phyloP scores from a whole-genome alignment of 1,140 invertebrate genomes.

The Nasonia giraulti region DNA sequence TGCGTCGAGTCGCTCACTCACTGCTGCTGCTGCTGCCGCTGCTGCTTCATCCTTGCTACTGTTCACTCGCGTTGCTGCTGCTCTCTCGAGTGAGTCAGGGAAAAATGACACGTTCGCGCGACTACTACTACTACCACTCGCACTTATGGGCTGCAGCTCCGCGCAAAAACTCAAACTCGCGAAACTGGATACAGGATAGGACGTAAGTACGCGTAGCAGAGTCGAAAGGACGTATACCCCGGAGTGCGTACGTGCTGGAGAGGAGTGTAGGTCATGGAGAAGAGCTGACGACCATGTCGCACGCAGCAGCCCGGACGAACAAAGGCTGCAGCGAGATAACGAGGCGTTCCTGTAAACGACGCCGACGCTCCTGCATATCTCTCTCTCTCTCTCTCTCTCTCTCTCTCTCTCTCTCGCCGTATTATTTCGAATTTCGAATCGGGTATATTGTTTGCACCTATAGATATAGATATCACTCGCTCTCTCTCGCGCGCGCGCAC shows the following conservation, averaged over 20 bases:
- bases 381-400: neutral
- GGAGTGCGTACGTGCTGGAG: neutral
- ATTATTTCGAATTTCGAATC: neutral
- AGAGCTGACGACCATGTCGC: neutral
- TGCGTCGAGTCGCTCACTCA: neutral
- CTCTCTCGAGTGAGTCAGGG: slow-evolving; percentile 21
- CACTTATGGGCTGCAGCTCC: neutral
- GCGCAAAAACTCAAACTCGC: neutral
- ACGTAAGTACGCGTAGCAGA: neutral
- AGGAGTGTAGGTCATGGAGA: neutral
- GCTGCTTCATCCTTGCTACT: neutral
- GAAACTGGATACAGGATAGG: neutral
- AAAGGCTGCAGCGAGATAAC: neutral
- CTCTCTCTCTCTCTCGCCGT: no score
- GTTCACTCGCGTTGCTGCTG: neutral
- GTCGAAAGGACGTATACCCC: neutral
- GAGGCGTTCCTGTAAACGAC: neutral
- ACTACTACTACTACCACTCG: neutral
- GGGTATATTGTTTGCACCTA: no score
- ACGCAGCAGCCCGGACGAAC: neutral
- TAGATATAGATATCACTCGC: neutral
- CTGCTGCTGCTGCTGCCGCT: no score
- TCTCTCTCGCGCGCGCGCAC: slow-evolving; percentile 16
- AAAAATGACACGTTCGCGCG: neutral
- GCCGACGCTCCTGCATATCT: neutral